Evolutionary conservation across 2,113 vertebrate species (phyloP).

Genomic region (Heterotilapia buettikoferi): DNA sequence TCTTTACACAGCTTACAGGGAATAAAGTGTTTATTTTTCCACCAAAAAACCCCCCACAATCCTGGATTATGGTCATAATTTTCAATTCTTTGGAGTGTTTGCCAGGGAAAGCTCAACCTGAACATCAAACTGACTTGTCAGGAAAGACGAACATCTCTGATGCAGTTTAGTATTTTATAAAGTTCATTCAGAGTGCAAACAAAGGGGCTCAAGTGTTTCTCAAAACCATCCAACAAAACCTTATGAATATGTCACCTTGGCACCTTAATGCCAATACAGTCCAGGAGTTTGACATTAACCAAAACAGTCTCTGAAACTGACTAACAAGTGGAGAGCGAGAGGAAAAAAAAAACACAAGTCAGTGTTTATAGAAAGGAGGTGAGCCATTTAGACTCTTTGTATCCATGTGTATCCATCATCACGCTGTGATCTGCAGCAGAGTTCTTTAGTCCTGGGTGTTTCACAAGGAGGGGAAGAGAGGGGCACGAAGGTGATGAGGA

Average conservation of each 20-base stretch:
- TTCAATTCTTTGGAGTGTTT: not conserved
- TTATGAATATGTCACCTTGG: not conserved
- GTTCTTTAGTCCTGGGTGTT: constrained; percentile 10
- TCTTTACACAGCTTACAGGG: not conserved
- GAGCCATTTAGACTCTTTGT: not conserved
- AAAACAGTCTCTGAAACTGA: constrained; percentile 17
- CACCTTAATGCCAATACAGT: constrained; percentile 14
- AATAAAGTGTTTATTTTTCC: not conserved
- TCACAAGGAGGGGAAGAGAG: not conserved
- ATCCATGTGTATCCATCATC: not conserved
- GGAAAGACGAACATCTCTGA: not conserved
- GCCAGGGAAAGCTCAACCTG: not conserved
- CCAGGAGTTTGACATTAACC: not conserved
- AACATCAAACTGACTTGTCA: not conserved
- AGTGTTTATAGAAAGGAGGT: not conserved
- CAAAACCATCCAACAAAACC: constrained; percentile 6
- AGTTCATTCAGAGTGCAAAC: constrained; percentile 51
- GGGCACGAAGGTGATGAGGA: not conserved
- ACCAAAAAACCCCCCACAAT: not conserved
- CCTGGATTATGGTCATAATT: not conserved
- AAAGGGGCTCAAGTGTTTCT: constrained; percentile 6
- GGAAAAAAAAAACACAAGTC: not conserved
- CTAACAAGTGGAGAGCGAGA: not conserved
- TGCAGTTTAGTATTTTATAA: not conserved
- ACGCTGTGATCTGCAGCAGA: constrained; percentile 8